Base-by-base conservation (phyloP, 2,113 vertebrate species). In the Nerophis ophidion region DNA sequence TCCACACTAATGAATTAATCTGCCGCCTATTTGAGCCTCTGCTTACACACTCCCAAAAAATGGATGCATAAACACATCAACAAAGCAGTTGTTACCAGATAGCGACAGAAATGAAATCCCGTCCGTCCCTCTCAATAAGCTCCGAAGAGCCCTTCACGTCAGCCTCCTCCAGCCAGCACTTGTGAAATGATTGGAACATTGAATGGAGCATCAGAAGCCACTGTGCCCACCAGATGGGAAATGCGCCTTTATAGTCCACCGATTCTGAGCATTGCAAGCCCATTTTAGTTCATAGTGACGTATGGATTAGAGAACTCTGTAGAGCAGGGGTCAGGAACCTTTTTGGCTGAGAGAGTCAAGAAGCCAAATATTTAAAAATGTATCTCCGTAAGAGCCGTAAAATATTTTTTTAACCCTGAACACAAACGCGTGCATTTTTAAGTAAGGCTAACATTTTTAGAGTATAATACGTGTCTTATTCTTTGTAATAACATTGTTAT, bases 171-270 rank as follows among this genome's bases (percentile, higher is more conserved):
- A 70, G 61, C 62, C 42, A n/a, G 50, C 79, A 67, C 81, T 86
- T 76, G 75, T 75, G 67, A 74, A 84, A 79, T 66, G 69, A 82
- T 73, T 71, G 75, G 57, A 72, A 46, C 63, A n/a, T 38, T 75
- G 76, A 81, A 80, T 60, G 58, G 50, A 75, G 71, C 68, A 76
- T 81, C 63, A 76, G 61, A 76, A 76, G 56, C 58, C 62, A 61
- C 71, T 80, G 52, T 65, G 40, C 17, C 52, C 57, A 67, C 5
- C 60, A 42, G 70, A 70, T 64, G 77, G 75, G 45, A 68, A 70
- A 72, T 58, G 16, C 61, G 61, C 72, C 57, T 77, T 77, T 68
- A 33, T 64, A 69, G 51, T 64, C 14, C 19, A 34, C 61, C 67
- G 42, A 73, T 65, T 49, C 46, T 48, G 9, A 40, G 61, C 62